These are phyloP conservation scores for Tychaedon coryphoeus DNA, from an alignment of 2,113 vertebrate genomes.

Conservation along the genomic window DNA sequence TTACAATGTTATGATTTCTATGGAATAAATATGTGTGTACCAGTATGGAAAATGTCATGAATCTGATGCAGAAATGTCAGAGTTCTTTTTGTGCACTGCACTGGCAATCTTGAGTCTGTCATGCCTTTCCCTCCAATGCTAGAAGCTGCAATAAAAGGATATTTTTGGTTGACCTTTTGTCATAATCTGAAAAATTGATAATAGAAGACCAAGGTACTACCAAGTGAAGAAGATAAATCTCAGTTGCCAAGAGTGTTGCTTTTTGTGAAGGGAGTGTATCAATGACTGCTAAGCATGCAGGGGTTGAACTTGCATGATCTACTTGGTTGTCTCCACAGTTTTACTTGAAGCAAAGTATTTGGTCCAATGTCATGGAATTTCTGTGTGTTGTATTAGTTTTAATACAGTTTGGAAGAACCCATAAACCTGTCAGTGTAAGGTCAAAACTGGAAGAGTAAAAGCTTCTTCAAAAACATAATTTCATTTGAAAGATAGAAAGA, in stretches of 20 bases:
- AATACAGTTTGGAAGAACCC: neutral
- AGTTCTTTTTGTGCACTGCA: neutral
- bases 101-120: neutral
- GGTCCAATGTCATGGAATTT: neutral
- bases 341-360: neutral
- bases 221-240: neutral
- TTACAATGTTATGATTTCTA: neutral
- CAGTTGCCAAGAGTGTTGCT: neutral
- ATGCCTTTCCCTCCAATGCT: neutral
- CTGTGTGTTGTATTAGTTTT: neutral
- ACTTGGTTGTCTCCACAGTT: neutral
- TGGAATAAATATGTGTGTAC: neutral
- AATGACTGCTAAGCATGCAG: neutral
- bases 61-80: neutral
- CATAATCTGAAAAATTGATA: neutral
- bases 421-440: neutral
- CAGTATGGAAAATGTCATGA: neutral
- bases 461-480: neutral
- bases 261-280: neutral
- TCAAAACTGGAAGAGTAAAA: neutral
- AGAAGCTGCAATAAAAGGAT: neutral
- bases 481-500: neutral
- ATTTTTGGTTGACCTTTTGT: neutral
- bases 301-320: neutral
- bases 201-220: neutral